Evolutionary conservation across 2,888 invertebrate genomes (phyloP), one percentile per base, ranked within the genome.

Genomic region (Pseudanteris insignis): DNA sequence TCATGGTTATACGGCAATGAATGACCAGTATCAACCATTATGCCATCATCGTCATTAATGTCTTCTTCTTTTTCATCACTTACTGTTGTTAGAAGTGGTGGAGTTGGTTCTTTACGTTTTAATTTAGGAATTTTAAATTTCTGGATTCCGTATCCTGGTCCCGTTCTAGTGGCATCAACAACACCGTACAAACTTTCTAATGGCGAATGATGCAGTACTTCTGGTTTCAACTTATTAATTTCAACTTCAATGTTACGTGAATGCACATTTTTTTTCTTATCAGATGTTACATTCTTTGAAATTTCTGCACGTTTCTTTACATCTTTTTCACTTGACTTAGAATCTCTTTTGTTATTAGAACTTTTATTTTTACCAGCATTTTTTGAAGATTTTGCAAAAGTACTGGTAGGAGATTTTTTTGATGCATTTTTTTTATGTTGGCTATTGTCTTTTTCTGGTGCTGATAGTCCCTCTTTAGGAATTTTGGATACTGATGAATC

Each of bases 61-160:
- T 68, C 69, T 12, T 58, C 33, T 1, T 34, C 7, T 10, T 24
- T 7, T 28, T 5, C 10, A 24, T 18, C 28, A 6, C 10, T 15
- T 9, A 63, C 63, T 2, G 57, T 41, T 6, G 60, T 37, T 5
- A 63, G 50, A n/a, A n/a, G n/a, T 21, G 77, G 76, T n/a, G 66
- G 62, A 2, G 69, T 64, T 2, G 70, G 65, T 6, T 73, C 77
- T 2, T 72, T 68, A n/a, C 77, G 78, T 51, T 81, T 81, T 30
- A 81, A 77, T 69, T 84, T 85, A 0, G 85, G 85, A 53, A 85
- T 85, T 67, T 82, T 83, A 57, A 84, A 85, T 12, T 79, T 82
- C 54, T 84, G 83, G 9, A 84, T 65, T 2, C 82, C 82, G 63
- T 82, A 81, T 1, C 82, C 82, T 59, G 81, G 81, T 2, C 81